These are phyloP conservation scores for Phylloscopus trochiloides DNA, from an alignment of 2,113 vertebrate species.

Conservation along the genomic window DNA sequence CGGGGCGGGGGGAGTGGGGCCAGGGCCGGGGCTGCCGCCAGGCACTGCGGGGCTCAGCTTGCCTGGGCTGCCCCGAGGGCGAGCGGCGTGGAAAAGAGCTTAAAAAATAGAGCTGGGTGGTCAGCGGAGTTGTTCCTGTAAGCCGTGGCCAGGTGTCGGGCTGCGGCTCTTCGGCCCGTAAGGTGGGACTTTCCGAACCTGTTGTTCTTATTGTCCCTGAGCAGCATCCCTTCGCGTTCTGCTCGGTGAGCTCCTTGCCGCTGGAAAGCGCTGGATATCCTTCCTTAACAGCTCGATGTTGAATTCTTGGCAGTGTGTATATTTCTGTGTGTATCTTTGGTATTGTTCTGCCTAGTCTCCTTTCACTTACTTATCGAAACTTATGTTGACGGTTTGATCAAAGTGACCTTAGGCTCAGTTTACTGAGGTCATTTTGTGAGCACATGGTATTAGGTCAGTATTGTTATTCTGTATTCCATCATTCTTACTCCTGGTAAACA, in stretches of 20 bases:
- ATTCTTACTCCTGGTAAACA: not conserved
- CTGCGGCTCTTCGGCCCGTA: not conserved
- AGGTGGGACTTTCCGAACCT: not conserved
- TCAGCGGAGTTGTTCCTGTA: not conserved
- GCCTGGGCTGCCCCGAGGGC: not conserved
- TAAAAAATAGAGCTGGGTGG: accelerated
- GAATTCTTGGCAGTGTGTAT: not conserved
- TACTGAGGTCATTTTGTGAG: not conserved
- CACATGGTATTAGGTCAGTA: not conserved
- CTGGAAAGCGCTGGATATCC: not conserved
- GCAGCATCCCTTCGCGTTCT: not conserved
- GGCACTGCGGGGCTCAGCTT: not conserved
- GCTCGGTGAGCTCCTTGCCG: not conserved
- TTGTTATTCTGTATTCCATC: not conserved
- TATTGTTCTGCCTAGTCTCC: not conserved
- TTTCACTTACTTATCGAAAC: not conserved
- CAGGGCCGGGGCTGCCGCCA: not conserved
- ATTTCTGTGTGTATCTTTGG: not conserved
- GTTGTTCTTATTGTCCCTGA: not conserved
- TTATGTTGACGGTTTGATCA: not conserved
- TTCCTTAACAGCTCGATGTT: not conserved
- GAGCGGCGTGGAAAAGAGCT: not conserved
- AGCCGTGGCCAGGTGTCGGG: not conserved
- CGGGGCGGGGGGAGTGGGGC: not conserved
- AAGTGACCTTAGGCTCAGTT: not conserved